Conservation (phyloP, 2,888 invertebrate genomes). For the Cryptops parisi region DNA sequence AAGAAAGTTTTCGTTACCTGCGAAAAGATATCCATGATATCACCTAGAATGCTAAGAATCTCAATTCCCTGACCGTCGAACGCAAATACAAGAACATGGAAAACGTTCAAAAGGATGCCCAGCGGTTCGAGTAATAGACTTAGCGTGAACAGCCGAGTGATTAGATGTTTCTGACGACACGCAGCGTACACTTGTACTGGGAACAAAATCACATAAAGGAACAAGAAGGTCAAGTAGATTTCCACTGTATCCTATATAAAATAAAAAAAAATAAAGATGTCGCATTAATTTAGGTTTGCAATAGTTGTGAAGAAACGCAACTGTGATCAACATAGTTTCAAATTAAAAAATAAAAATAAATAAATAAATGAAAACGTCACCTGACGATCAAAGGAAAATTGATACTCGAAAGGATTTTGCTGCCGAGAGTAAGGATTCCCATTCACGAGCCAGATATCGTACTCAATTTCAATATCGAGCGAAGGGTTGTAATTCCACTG, state of each 20-base stretch:
- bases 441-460: slow-evolving; percentile 93
- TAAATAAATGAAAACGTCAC: too few relatives aligned
- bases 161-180: slow-evolving; percentile 72
- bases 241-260: slow-evolving; percentile 34
- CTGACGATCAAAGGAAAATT: slow-evolving; percentile 89
- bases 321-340: not conserved
- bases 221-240: slow-evolving; percentile 34
- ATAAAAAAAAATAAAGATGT: slow-evolving; percentile 1
- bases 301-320: not conserved
- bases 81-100: slow-evolving; percentile 79
- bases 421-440: slow-evolving; percentile 81
- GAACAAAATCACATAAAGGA: slow-evolving; percentile 63
- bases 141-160: slow-evolving; percentile 76
- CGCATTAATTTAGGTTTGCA: too few relatives aligned
- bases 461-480: slow-evolving; percentile 41
- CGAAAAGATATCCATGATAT: slow-evolving; percentile 80
- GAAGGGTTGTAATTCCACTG: slow-evolving; percentile 47
- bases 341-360: not conserved
- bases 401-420: slow-evolving; percentile 77
- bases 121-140: slow-evolving; percentile 72
- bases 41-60: slow-evolving; percentile 68
- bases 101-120: slow-evolving; percentile 69
- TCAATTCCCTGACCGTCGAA: slow-evolving; percentile 77
- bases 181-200: slow-evolving; percentile 86
- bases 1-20: slow-evolving; percentile 45